These are phyloP conservation scores for Bemisia tabaci DNA, from an alignment of 1,140 invertebrate species.

Conservation along the genomic window DNA sequence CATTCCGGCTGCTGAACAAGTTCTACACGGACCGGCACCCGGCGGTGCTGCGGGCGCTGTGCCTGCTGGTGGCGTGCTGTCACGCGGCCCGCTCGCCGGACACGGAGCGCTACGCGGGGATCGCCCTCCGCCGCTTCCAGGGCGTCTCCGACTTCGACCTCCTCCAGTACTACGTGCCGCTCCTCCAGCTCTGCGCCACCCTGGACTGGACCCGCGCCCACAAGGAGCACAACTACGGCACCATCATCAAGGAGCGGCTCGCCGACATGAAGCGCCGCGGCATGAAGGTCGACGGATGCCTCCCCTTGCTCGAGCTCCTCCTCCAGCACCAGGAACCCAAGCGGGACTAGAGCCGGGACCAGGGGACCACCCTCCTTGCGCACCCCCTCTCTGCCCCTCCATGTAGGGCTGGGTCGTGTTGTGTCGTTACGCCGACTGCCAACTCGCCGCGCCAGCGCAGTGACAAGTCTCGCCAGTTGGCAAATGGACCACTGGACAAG, in stretches of 20 bases:
- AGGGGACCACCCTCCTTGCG: too few relatives aligned
- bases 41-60: conserved; percentile 51
- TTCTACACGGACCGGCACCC: conserved; percentile 52
- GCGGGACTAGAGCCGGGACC: too few relatives aligned
- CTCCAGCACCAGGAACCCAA: too few relatives aligned
- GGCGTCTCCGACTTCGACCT: conserved; percentile 27
- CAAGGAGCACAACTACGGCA: conserved; percentile 43
- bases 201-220: conserved; percentile 38
- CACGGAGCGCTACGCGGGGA: conserved; percentile 50
- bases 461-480: too few relatives aligned
- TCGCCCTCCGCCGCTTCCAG: conserved; percentile 48
- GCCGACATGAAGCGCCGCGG: conserved; percentile 41
- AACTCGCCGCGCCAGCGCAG: too few relatives aligned
- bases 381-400: too few relatives aligned
- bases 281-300: conserved; percentile 40
- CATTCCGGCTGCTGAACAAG: conserved; percentile 57
- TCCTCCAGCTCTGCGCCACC: conserved; percentile 48
- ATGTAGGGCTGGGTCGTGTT: too few relatives aligned
- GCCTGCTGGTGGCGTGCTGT: conserved; percentile 48
- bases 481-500: too few relatives aligned
- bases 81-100: conserved; percentile 37
- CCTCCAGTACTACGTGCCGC: conserved; percentile 43
- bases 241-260: conserved; percentile 42
- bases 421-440: too few relatives aligned
- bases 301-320: conserved; percentile 35